These are phyloP conservation scores for Vespertilio murinus DNA, from an alignment of 2,797 vertebrate species.

Conservation along the genomic window DNA sequence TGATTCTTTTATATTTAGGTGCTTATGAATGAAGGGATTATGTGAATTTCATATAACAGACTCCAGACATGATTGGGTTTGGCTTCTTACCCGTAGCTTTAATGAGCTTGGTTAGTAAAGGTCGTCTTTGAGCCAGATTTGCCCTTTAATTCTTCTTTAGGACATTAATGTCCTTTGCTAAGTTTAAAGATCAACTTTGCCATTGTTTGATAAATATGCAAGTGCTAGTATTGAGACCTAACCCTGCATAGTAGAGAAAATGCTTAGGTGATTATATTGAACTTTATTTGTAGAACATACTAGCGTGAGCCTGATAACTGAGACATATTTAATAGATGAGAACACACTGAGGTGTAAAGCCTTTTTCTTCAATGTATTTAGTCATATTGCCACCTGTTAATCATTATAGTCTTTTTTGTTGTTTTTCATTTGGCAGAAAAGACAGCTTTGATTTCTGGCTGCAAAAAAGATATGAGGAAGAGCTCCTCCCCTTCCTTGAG, in stretches of 20 bases:
- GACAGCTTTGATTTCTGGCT: constrained; percentile 94
- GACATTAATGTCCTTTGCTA: constrained; percentile 14
- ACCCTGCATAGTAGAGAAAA: constrained; percentile 15
- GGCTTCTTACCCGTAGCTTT: not conserved
- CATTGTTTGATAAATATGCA: constrained; percentile 37
- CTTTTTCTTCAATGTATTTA: constrained; percentile 65
- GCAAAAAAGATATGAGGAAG: constrained; percentile 98
- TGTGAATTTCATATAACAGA: constrained; percentile 8
- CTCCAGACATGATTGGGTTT: constrained; percentile 39
- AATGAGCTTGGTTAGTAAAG: constrained; percentile 43
- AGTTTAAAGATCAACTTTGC: constrained; percentile 45
- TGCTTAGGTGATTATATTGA: constrained; percentile 42
- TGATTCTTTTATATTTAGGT: not conserved
- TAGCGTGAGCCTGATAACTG: not conserved
- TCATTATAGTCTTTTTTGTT: constrained; percentile 70
- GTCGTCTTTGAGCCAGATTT: constrained; percentile 29
- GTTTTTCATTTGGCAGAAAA: constrained; percentile 88
- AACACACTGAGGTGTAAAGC: constrained; percentile 54
- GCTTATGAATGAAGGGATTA: constrained; percentile 35
- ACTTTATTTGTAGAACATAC: constrained; percentile 58
- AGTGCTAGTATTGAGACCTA: constrained; percentile 29
- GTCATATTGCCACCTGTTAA: constrained; percentile 62
- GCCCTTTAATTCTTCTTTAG: constrained; percentile 35
- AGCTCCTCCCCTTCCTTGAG: constrained; percentile 97
- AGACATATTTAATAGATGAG: constrained; percentile 52